Base-by-base conservation (phyloP, 1,140 invertebrate species). In the Tetraneura akinire region DNA sequence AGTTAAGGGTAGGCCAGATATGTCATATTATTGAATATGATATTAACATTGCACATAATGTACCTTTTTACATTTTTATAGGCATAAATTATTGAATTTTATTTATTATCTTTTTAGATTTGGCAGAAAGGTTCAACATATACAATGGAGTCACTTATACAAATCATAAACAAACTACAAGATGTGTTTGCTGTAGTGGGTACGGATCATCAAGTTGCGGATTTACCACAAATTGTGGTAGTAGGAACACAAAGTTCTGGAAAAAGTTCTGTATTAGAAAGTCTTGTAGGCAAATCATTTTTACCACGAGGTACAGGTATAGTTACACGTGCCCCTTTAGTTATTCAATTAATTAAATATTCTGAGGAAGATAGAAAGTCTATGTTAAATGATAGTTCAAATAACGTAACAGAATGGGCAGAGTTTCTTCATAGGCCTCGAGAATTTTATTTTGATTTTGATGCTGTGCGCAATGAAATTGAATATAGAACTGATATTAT, bases 391-490 rank as follows among this genome's bases (percentile, higher is more conserved):
- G 85, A 88, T 86, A n/a, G n/a, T n/a, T n/a, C 91, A 85, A 47
- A n/a, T n/a, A n/a, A 53, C 18, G 85, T 94, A 51, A 91, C 88
- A 86, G 90, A 92, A 86, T 92, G 90, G 88, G 92, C 89, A 23
- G 90, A 92, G 83, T 93, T 93, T 86, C 84, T 92, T 5, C 92
- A 93, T 85, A 87, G 87, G 82, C 90, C 91, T 84, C 90, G 90
- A 3, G 89, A 89, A 83, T 90, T 90, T 80, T 92, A 90, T 84
- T 86, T 85, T 6, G 89, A 92, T 84, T 93, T 93, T 86, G 88
- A 90, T 83, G 85, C 87, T 81, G 90, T 93, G 11, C 86, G 91
- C 3, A 89, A 89, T 83, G 92, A 93, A 85, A 93, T 93, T 83
- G 91, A 92, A 85, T 89, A 88, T 76, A 91, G 93, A 84, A 93